A percentile compares a stretch with the other conserved stretches of the same genome.
phyloP scores from a whole-genome alignment of 2,113 vertebrate genomes.

The Mormyrus iriodes region DNA sequence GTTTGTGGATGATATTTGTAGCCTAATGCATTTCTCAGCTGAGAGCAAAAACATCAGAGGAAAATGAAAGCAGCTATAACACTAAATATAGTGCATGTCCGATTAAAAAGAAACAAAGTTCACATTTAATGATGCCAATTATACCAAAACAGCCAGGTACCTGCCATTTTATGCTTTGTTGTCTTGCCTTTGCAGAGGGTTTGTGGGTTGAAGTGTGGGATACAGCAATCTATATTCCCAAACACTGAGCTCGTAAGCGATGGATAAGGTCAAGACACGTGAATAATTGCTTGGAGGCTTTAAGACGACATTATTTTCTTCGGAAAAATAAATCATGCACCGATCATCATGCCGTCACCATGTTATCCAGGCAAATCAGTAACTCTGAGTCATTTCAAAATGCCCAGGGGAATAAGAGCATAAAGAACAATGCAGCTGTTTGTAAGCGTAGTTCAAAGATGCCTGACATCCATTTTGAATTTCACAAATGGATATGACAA shows the following conservation, averaged over 20 bases:
- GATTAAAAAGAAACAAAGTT: conserved; percentile 23
- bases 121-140: background rate
- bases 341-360: conserved; percentile 18
- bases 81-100: conserved; percentile 28
- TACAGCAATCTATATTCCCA: background rate
- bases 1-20: conserved; percentile 40
- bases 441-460: conserved; percentile 52
- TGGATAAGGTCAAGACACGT: background rate
- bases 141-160: too few relatives aligned
- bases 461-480: conserved; percentile 62
- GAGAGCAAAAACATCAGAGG: conserved; percentile 40
- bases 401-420: conserved; percentile 41
- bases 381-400: conserved; percentile 33
- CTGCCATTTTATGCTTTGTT: background rate
- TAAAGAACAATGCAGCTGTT: conserved; percentile 51
- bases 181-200: background rate
- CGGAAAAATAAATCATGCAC: conserved; percentile 24
- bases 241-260: background rate
- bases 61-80: conserved; percentile 34
- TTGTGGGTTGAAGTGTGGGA: background rate
- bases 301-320: background rate
- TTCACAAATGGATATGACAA: conserved; percentile 69
- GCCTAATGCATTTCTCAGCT: conserved; percentile 35
- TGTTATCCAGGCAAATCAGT: conserved; percentile 35
- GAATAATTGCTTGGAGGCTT: background rate